Base-by-base conservation (phyloP, 2,113 vertebrate species). In the Catharus minimus region DNA sequence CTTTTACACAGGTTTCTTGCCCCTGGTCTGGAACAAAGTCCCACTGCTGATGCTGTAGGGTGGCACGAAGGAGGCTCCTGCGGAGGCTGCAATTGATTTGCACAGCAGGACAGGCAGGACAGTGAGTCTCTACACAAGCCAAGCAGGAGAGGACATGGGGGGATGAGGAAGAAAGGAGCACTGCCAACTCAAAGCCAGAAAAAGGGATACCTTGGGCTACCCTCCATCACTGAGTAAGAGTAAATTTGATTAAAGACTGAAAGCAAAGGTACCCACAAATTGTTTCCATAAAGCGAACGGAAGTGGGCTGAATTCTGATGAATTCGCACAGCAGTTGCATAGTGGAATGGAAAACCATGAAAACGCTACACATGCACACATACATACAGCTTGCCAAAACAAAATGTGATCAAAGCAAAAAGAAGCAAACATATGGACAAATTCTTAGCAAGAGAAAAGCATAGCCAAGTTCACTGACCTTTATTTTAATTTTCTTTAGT, bases 401-500 rank as follows among this genome's bases (percentile, higher is more conserved):
- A 87, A 72, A 47, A 76, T 30, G 33, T 53, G 61, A 81, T 73
- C 72, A 83, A 82, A 88, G 68, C 27, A 60, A 41, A 79, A 89
- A 86, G 87, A 94, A 88, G 75, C 38, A 92, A 96, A 91, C 88
- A 89, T 89, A 95, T 73, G 87, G 93, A 89, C 82, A 79, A 87
- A 84, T 93, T 97, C 88, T 89, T 86, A 90, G 81, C 74, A 60
- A 82, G 15, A 81, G 80, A 94, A 92, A 93, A 96, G 85, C 18
- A 1, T 91, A 93, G 74, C 90, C 75, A 94, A 97, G 93, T 82
- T 92, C 86, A 88, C 67, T 90, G 89, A 83, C 89, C 89, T 97
- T 97, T 95, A 91, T 97, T 97, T 95, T 96, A 95, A 92, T 96
- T 97, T 97, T 97, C 91, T 90, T 95, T 93, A 76, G 85, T 94